phyloP scores from a whole-genome alignment of 2,888 invertebrate genomes.

The Sussaba pulchella region DNA sequence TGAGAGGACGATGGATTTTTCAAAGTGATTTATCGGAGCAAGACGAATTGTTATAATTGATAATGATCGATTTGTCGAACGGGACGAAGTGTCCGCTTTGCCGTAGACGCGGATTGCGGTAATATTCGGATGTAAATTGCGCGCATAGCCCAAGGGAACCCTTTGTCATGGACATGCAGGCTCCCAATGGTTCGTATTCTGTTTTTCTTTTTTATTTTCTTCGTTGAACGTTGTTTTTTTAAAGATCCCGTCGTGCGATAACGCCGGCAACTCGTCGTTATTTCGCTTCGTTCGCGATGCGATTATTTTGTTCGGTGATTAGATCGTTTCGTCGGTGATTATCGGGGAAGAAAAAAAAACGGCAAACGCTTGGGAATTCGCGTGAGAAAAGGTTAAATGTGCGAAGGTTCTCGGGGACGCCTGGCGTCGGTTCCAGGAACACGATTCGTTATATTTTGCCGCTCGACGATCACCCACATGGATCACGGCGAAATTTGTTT shows the following conservation, averaged over 20 bases:
- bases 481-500: conserved; percentile 24
- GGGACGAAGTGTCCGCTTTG: conserved; percentile 73
- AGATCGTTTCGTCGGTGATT: not conserved
- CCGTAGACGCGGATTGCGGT: conserved; percentile 75
- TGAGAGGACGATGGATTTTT: conserved; percentile 59
- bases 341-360: not conserved
- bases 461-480: conserved; percentile 32
- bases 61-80: conserved; percentile 70
- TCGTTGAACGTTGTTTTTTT: conserved; percentile 16
- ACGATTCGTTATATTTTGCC: conserved; percentile 61
- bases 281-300: not conserved
- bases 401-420: conserved; percentile 59
- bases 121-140: conserved; percentile 75
- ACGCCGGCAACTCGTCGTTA: conserved; percentile 20
- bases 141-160: conserved; percentile 69
- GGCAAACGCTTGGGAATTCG: not conserved
- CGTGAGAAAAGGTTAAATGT: conserved; percentile 69
- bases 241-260: conserved; percentile 17
- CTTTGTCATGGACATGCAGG: conserved; percentile 84
- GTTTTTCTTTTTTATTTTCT: conserved; percentile 54
- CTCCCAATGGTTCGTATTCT: conserved; percentile 83
- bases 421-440: conserved; percentile 71
- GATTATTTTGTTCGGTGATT: not conserved
- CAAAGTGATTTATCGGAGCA: conserved; percentile 62
- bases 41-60: conserved; percentile 58